Conservation (phyloP, 2,888 invertebrate species). For the Orthosia incerta region DNA sequence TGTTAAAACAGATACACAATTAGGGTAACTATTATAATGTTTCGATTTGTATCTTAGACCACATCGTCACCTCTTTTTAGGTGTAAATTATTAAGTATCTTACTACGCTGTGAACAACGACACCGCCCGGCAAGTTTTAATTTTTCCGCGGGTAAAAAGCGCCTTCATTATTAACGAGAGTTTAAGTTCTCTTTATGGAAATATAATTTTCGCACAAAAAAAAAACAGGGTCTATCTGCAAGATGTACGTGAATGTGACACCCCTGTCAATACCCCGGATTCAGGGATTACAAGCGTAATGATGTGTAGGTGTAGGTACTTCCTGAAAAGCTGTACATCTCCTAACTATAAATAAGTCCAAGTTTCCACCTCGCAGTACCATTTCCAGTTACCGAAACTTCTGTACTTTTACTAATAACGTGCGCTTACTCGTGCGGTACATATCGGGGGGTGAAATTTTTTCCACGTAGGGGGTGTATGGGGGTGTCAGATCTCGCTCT, state of each 20-base stretch:
- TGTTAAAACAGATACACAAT: too few relatives aligned
- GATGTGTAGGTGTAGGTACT: background rate
- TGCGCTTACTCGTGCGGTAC: slow-evolving; percentile 63
- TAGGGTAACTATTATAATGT: too few relatives aligned
- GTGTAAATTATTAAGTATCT: background rate
- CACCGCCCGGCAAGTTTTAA: slow-evolving; percentile 1
- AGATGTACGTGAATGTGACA: too few relatives aligned
- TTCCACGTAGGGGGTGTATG: slow-evolving; percentile 52
- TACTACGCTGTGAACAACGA: background rate
- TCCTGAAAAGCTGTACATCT: background rate
- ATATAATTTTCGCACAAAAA: background rate
- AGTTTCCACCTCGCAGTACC: slow-evolving; percentile 25
- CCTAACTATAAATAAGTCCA: slow-evolving; percentile 20
- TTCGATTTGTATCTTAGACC: background rate
- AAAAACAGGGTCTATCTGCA: background rate
- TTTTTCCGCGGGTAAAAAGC: background rate
- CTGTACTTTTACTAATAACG: slow-evolving; percentile 58
- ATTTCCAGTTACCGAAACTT: slow-evolving; percentile 45
- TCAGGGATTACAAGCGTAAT: too few relatives aligned
- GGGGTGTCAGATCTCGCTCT: slow-evolving; percentile 75
- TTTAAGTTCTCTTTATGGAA: too few relatives aligned
- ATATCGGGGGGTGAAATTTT: slow-evolving; percentile 63
- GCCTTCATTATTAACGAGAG: background rate
- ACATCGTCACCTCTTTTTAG: background rate
- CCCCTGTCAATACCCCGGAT: too few relatives aligned